phyloP scores from a whole-genome alignment of 37 sponge, comb jelly and placozoan genomes.

The Aplysina aerophoba region DNA sequence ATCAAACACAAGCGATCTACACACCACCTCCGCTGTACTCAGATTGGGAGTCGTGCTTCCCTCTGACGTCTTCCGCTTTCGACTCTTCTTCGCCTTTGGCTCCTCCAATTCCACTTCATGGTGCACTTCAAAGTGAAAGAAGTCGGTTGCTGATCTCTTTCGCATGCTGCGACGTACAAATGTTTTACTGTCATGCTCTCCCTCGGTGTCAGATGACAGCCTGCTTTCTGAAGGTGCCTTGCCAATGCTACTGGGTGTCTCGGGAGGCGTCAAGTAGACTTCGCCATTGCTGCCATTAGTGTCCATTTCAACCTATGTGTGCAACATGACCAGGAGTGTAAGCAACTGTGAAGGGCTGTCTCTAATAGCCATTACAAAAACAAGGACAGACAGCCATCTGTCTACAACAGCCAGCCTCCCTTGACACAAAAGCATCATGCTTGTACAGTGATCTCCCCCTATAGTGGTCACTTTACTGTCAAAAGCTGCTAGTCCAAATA shows the following conservation, averaged over 20 bases:
- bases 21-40: not conserved
- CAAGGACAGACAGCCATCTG: no score
- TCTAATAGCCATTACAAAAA: no score
- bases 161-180: slow-evolving; percentile 58
- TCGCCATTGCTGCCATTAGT: not conserved
- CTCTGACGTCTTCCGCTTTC: not conserved
- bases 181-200: not conserved
- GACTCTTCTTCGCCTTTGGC: not conserved
- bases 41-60: not conserved
- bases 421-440: no score
- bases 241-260: not conserved
- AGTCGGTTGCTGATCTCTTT: slow-evolving; percentile 40
- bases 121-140: slow-evolving; percentile 20
- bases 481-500: no score
- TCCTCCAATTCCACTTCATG: not conserved
- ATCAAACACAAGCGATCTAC: not conserved
- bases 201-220: not conserved
- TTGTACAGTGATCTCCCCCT: no score
- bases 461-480: no score
- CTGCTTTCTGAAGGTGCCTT: not conserved
- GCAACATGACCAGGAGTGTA: no score
- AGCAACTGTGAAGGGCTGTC: no score
- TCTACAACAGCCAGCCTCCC: no score
- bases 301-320: not conserved
- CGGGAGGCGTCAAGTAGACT: slow-evolving; percentile 1